phyloP scores from a whole-genome alignment of 1,140 invertebrate genomes.

The Whitmania pigra region DNA sequence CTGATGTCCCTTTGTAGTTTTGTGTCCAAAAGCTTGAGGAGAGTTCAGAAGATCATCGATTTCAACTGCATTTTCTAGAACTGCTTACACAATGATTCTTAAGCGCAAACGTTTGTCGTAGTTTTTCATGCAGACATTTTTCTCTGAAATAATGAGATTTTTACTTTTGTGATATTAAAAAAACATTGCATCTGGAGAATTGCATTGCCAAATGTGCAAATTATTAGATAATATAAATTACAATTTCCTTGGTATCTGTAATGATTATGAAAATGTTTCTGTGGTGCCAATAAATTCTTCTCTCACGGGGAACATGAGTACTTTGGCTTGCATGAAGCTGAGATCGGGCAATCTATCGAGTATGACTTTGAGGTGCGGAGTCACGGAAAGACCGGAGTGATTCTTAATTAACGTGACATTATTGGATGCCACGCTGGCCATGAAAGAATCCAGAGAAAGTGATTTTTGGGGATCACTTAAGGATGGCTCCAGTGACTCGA shows the following conservation, averaged over 20 bases:
- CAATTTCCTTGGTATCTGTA: background rate
- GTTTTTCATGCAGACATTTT: background rate
- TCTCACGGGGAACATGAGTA: slow-evolving; percentile 38
- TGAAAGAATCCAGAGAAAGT: slow-evolving; percentile 33
- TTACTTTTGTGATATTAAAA: background rate
- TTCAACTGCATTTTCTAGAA: background rate
- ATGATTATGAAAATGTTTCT: too few species aligned
- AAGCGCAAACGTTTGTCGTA: background rate
- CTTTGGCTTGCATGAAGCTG: slow-evolving; percentile 37
- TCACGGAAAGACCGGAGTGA: slow-evolving; percentile 26
- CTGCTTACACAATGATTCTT: background rate
- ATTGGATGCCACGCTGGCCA: slow-evolving; percentile 28
- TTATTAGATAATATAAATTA: background rate
- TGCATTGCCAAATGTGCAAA: background rate
- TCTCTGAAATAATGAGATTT: background rate
- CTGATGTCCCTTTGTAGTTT: background rate
- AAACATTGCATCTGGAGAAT: background rate
- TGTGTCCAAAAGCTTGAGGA: background rate
- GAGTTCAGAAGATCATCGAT: background rate
- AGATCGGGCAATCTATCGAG: slow-evolving; percentile 34
- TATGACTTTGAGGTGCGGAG: slow-evolving; percentile 30
- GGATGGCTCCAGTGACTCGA: slow-evolving; percentile 16
- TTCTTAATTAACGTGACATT: background rate
- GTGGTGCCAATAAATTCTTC: slow-evolving; percentile 17
- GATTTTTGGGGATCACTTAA: slow-evolving; percentile 25